phyloP scores from a whole-genome alignment of 2,888 invertebrate species.

The Drosophila paucipuncta region DNA sequence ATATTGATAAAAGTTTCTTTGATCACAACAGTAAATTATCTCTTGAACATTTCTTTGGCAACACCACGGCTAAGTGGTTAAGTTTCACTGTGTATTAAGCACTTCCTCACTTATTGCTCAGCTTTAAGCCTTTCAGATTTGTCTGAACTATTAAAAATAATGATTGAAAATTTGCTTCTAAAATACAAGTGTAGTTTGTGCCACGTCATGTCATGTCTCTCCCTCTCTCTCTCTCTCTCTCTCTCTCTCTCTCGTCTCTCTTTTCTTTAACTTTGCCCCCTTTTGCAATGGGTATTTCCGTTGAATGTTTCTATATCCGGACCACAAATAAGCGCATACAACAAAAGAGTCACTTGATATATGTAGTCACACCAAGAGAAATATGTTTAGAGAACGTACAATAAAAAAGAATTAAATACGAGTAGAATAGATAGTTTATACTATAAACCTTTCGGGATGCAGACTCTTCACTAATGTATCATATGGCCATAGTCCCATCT shows the following conservation, averaged over 20 bases:
- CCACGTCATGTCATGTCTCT: neutral
- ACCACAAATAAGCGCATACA: constrained; percentile 42
- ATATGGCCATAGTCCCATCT: constrained; percentile 42
- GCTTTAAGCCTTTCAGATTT: neutral
- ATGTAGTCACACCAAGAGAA: constrained; percentile 22
- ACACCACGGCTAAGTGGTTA: neutral
- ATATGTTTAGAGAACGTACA: constrained; percentile 30
- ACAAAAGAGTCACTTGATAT: constrained; percentile 40
- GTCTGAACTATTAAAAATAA: neutral
- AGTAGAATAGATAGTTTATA: constrained; percentile 20
- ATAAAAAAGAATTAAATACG: neutral
- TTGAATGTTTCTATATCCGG: constrained; percentile 72
- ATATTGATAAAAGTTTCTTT: neutral
- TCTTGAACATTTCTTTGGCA: neutral
- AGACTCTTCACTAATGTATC: constrained; percentile 50
- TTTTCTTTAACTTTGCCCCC: neutral
- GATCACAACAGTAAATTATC: neutral
- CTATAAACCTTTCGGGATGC: constrained; percentile 17
- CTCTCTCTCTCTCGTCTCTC: neutral
- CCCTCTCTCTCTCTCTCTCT: neutral
- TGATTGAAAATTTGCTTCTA: constrained; percentile 9
- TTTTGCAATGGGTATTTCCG: constrained; percentile 57
- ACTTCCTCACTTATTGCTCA: neutral
- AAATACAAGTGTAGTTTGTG: neutral
- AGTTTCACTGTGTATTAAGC: neutral